Conservation (phyloP, 1,140 invertebrate species). For the Atopsyche davidsoni region DNA sequence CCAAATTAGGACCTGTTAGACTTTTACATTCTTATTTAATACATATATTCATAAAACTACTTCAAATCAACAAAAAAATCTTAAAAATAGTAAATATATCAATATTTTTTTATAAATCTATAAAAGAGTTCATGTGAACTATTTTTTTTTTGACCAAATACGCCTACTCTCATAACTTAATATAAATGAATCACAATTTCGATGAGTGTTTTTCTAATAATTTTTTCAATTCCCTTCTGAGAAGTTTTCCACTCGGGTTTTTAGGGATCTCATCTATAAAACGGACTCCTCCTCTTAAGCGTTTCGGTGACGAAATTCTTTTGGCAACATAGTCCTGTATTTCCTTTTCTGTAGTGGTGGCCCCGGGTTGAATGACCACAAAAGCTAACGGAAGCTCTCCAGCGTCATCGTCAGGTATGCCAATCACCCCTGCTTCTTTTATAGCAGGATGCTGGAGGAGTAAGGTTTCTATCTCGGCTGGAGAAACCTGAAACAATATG, state of each 20-base stretch:
- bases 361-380: conserved; percentile 50
- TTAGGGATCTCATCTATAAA: conserved; percentile 64
- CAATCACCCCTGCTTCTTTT: conserved; percentile 69
- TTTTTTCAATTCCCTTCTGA: conserved; percentile 50
- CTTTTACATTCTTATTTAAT: not conserved
- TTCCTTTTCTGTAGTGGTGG: conserved; percentile 44
- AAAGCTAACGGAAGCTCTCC: conserved; percentile 66
- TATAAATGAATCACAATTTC: not conserved
- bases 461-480: conserved; percentile 74
- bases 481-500: conserved; percentile 65
- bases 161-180: not conserved
- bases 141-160: not conserved
- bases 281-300: conserved; percentile 56
- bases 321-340: conserved; percentile 49
- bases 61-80: too few species aligned
- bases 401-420: conserved; percentile 56
- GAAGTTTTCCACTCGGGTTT: conserved; percentile 61
- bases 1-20: not conserved
- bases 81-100: too few species aligned
- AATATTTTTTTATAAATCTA: too few species aligned
- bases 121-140: not conserved
- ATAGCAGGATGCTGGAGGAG: conserved; percentile 61
- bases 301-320: conserved; percentile 51
- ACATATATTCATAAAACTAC: not conserved
- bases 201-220: conserved; percentile 32